A percentile compares a stretch with the other conserved stretches of the same genome.
phyloP scores from a whole-genome alignment of 2,888 invertebrate species.

The Corbicula japonica region DNA sequence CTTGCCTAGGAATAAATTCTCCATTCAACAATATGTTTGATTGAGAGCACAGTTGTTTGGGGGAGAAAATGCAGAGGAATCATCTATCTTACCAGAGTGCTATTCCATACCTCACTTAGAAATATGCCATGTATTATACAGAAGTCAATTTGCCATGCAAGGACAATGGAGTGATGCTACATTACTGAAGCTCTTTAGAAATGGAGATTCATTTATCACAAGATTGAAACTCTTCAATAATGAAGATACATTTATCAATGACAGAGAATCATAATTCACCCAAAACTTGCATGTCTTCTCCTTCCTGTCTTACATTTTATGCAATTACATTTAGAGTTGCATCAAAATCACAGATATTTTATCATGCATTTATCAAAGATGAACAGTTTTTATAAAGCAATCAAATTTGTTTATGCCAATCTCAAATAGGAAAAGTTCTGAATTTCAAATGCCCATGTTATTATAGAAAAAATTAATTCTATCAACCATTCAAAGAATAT shows the following conservation, averaged over 20 bases:
- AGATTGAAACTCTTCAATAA: background rate
- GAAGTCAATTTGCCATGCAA: slow-evolving; percentile 5
- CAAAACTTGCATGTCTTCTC: background rate
- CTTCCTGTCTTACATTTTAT: slow-evolving; percentile 13
- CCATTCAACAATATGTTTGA: slow-evolving; percentile 27
- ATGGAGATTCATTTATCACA: no score
- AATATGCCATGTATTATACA: slow-evolving; percentile 7
- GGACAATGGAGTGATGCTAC: slow-evolving; percentile 12
- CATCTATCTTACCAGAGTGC: slow-evolving; percentile 3
- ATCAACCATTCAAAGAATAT: no score
- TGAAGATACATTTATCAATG: slow-evolving; percentile 38
- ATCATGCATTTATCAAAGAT: no score
- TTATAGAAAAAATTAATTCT: no score
- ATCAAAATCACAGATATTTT: no score
- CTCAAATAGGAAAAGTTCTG: no score
- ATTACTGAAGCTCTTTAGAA: slow-evolving; percentile 9
- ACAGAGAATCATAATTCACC: slow-evolving; percentile 37
- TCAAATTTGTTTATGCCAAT: no score
- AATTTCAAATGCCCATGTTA: no score
- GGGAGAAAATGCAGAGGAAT: slow-evolving; percentile 7
- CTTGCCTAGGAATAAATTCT: background rate
- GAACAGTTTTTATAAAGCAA: no score
- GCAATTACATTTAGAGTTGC: slow-evolving; percentile 15
- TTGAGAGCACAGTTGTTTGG: slow-evolving; percentile 49
- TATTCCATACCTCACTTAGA: slow-evolving; percentile 9